phyloP scores from a whole-genome alignment of 2,113 vertebrate genomes.

The Rallus limicola region DNA sequence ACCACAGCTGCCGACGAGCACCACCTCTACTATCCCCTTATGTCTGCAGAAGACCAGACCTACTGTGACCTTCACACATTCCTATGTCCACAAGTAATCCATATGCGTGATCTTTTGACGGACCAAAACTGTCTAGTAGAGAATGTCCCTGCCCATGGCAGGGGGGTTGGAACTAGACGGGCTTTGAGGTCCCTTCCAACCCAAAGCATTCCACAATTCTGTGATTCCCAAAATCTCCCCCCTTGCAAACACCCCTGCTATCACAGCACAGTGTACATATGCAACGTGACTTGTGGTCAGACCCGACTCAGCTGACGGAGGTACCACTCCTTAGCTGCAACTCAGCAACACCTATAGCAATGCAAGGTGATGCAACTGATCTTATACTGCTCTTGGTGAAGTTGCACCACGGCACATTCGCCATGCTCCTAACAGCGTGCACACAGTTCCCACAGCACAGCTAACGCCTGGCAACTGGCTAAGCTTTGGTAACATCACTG shows the following conservation, averaged over 20 bases:
- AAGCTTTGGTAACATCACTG: not conserved
- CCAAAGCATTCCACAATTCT: no score
- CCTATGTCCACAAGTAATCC: not conserved
- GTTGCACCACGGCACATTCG: accelerated
- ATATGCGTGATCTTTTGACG: not conserved
- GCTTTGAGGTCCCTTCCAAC: no score
- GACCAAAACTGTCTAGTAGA: not conserved
- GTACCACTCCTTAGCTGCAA: not conserved
- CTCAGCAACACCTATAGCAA: not conserved
- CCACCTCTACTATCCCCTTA: not conserved
- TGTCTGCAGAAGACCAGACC: not conserved
- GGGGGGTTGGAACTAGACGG: no score
- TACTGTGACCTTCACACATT: not conserved
- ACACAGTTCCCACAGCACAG: not conserved
- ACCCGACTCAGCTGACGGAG: not conserved
- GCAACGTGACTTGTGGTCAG: not conserved
- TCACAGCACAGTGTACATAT: accelerated
- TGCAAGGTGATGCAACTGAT: accelerated
- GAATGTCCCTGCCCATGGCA: no score
- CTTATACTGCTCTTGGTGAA: not conserved
- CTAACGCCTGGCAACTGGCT: not conserved
- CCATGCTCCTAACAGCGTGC: not conserved
- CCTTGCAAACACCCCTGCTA: not conserved
- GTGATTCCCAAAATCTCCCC: not conserved
- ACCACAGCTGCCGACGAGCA: not conserved